phyloP scores from a whole-genome alignment of 2,113 vertebrate genomes.

The Dromas ardeola region DNA sequence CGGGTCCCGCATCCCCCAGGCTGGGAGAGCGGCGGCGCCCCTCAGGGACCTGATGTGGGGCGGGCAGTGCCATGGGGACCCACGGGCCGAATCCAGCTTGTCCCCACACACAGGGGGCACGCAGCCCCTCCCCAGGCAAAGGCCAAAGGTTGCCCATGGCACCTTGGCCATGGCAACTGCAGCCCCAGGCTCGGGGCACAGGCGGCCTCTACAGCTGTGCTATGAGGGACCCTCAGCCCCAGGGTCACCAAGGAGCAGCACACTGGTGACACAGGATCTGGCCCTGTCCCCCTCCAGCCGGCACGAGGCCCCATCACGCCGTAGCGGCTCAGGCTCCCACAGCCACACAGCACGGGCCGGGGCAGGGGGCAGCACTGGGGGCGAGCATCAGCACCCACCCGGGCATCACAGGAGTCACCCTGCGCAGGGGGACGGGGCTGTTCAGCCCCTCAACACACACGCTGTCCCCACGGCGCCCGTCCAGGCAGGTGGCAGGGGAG shows the following conservation, averaged over 20 bases:
- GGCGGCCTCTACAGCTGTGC: accelerated
- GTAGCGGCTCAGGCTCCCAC: accelerated
- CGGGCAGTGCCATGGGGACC: not conserved
- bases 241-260: accelerated
- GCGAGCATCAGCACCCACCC: accelerated
- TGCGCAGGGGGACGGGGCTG: accelerated
- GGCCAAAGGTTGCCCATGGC: accelerated
- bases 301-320: not conserved
- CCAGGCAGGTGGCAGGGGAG: not conserved
- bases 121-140: not conserved
- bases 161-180: too few relatives aligned
- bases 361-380: not conserved
- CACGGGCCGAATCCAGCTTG: not conserved
- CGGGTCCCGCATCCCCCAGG: accelerated
- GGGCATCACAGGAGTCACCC: too few relatives aligned
- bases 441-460: not conserved
- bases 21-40: not conserved
- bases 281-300: not conserved
- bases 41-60: too few relatives aligned
- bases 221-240: not conserved
- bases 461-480: not conserved
- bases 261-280: not conserved
- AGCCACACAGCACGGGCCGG: not conserved
- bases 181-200: accelerated
- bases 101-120: not conserved